Evolutionary conservation across 1,140 invertebrate genomes (phyloP).

Genomic region (Agrilus planipennis): DNA sequence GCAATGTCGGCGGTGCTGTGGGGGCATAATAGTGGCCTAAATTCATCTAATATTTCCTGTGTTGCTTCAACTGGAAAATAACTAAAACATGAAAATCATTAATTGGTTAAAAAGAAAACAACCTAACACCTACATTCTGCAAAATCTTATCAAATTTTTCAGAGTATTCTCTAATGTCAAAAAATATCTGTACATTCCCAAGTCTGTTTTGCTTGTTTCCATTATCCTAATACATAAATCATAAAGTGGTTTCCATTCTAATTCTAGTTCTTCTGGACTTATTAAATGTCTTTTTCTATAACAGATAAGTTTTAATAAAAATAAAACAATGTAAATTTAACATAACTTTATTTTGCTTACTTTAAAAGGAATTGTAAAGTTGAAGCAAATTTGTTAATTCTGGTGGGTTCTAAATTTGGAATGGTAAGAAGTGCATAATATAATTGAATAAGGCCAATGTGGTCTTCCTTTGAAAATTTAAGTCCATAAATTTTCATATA

Average conservation of each 20-base stretch:
- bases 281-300: conserved; percentile 68
- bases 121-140: conserved; percentile 42
- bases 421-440: conserved; percentile 66
- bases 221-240: conserved; percentile 41
- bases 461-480: conserved; percentile 84
- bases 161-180: conserved; percentile 39
- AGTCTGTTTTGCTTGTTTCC: conserved; percentile 30
- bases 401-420: conserved; percentile 61
- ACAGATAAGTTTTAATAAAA: conserved; percentile 11
- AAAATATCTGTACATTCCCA: conserved; percentile 52
- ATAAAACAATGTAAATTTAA: too few species aligned
- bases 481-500: conserved; percentile 74
- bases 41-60: conserved; percentile 77
- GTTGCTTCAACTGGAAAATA: conserved; percentile 68
- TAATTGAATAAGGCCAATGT: conserved; percentile 76
- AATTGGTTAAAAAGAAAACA: too few species aligned
- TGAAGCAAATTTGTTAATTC: conserved; percentile 56
- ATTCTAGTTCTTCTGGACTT: conserved; percentile 62
- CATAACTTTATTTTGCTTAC: conserved; percentile 36
- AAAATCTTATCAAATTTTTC: conserved; percentile 36
- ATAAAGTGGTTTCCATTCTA: conserved; percentile 82
- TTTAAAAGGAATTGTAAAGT: conserved; percentile 42
- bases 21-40: conserved; percentile 64
- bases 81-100: too few species aligned
- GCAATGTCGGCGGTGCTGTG: conserved; percentile 47